Evolutionary conservation across 2,888 invertebrate genomes (phyloP), one percentile per base, ranked within the genome.

Genomic region (Drosophila colorata): DNA sequence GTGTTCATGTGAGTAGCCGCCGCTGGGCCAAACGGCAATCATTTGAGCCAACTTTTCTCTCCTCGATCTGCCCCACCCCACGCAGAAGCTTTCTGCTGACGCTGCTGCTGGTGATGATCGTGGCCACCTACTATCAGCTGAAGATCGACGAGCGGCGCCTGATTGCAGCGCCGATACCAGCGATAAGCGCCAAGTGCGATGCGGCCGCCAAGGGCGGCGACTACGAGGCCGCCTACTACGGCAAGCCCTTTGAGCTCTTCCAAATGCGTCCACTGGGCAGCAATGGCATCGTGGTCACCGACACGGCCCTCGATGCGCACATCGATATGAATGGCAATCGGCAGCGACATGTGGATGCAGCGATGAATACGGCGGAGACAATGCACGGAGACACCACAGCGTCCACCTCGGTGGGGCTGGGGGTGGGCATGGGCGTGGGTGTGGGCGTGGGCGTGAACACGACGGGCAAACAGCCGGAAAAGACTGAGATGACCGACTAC

Each of bases 91-190:
- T 90, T 59, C 46, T 90, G 53, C 52, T 90, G 7, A 89, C 88
- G 1, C 64, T 91, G 1, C 13, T 87, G 18, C 92, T 60, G 78
- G 74, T 93, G 0, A 82, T 94, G 8, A 90, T 95, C 80, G 94
- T 95, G 93, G 89, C 95, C 53, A 95, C 95, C 0, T 88, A 95
- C 38, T 95, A 95, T 90, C 95, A 96, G 80, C 93, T 93, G 37
- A 92, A 93, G 68, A 90, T 94, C 16, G 90, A 87, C 56, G 75
- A 81, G 35, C 76, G 71, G 6, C 81, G 85, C 4, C 47, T 85
- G 43, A 60, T 84, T 38, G 74, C 81, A 13, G 57, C 79, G 0
- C 65, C 80, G 35, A 90, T 90, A 57, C 74, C 83, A 0, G 83
- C 87, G 3, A 91, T 90, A 20, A 90, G 91, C 20, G 90, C 87